Evolutionary conservation across 2,113 vertebrate genomes (phyloP), one percentile per base, ranked within the genome.

Genomic region (Pimephales promelas): DNA sequence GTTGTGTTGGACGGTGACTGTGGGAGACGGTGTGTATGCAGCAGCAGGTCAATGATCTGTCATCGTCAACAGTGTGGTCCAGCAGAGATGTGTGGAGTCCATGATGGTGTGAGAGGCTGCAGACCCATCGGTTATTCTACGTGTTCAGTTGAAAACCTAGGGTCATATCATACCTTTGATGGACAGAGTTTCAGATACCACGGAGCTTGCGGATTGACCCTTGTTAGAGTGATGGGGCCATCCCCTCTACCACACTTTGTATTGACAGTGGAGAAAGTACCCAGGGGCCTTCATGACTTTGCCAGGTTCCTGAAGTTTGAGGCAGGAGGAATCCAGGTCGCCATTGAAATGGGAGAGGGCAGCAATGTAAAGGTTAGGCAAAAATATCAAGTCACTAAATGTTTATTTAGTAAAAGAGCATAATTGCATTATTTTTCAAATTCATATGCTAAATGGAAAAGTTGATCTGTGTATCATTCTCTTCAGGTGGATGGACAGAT

Each of bases 131-230:
- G 79, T 22, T 89, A 82, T 43, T 56, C 22, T 36, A 91, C 87
- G 28, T 93, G 89, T 85, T 92, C 83, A 86, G 86, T 87, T 13
- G 87, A 89, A 14, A 90, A 89, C 0, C 81, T 85, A 0, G 87
- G 86, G 2, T 89, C 90, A 22, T 93, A 93, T 82, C 28, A 81
- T 10, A 94, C 88, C 0, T 93, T 91, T 36, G 90, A 92, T 34
- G 90, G 91, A 22, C 28, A 86, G 20, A 57, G 28, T 0, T 92
- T 91, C 83, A 88, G 89, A 1, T 92, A 92, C 47, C 85, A 88
- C 40, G 92, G 92, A 0, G 87, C 90, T 0, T 93, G 92, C 84
- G 84, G 1, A n/a, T 10, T 93, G 31, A 89, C 52, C 1, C 89
- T 93, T 28, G 79, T 91, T 68, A 89, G 28, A 43, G 88, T 92